Evolutionary conservation across 2,113 vertebrate species (phyloP).

Genomic region (Copsychus sechellarum): DNA sequence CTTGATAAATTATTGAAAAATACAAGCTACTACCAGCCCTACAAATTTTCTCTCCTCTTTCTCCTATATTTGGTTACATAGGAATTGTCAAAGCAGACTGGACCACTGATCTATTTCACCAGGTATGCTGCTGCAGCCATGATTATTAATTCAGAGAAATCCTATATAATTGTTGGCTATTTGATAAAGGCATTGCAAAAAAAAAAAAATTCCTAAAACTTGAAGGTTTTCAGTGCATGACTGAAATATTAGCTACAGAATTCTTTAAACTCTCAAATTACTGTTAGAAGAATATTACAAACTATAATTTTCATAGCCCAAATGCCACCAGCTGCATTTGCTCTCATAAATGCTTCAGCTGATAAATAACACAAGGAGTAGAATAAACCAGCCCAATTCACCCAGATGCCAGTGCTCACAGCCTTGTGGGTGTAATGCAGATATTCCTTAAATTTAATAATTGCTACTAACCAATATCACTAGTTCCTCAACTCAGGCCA

Average conservation of each 20-base stretch:
- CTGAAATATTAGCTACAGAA: not conserved
- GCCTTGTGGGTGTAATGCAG: not conserved
- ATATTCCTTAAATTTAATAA: not conserved
- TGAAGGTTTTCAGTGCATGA: not conserved
- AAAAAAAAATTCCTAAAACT: not conserved
- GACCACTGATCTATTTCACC: not conserved
- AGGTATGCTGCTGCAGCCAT: not conserved
- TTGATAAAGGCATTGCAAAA: not conserved
- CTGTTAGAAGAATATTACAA: not conserved
- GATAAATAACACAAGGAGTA: not conserved
- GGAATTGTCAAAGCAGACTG: not conserved
- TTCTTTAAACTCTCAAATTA: not conserved
- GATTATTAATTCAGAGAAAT: not conserved
- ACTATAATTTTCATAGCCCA: not conserved
- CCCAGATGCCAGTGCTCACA: not conserved
- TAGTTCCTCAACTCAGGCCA: not conserved
- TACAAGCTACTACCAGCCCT: conserved; percentile 37
- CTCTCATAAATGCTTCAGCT: not conserved
- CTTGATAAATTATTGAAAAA: conserved; percentile 73
- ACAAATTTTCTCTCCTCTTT: conserved; percentile 37
- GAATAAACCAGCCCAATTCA: not conserved
- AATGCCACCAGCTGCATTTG: conserved; percentile 10
- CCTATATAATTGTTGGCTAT: not conserved
- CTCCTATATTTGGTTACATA: conserved; percentile 27
- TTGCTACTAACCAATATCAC: not conserved